These are phyloP conservation scores for Drosophila grimshawi DNA, from an alignment of 1,140 invertebrate species.

Conservation along the genomic window DNA sequence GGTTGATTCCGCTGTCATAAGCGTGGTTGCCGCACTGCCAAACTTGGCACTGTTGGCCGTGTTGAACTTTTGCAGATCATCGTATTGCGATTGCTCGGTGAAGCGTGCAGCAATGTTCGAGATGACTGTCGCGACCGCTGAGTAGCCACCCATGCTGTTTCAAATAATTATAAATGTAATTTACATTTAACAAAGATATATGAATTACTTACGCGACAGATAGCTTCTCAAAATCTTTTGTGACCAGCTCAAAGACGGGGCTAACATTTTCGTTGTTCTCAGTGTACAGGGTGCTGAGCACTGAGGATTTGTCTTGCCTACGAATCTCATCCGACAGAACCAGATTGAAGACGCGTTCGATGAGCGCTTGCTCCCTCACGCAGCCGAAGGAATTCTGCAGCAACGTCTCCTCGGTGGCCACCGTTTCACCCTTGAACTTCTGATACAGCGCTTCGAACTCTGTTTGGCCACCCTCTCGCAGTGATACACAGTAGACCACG, in stretches of 20 bases:
- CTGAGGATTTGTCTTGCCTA: slow-evolving; percentile 80
- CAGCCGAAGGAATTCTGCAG: slow-evolving; percentile 87
- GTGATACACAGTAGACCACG: slow-evolving; percentile 86
- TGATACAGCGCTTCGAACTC: slow-evolving; percentile 86
- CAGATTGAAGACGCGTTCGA: slow-evolving; percentile 74
- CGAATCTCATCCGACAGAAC: slow-evolving; percentile 80
- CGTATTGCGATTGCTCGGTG: slow-evolving; percentile 83
- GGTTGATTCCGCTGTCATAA: slow-evolving; percentile 51
- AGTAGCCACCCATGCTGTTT: slow-evolving; percentile 78
- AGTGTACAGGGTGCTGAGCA: slow-evolving; percentile 84
- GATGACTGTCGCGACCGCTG: slow-evolving; percentile 84
- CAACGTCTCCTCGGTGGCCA: slow-evolving; percentile 86
- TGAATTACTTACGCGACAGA: slow-evolving; percentile 84
- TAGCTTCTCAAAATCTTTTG: slow-evolving; percentile 75
- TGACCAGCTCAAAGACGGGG: slow-evolving; percentile 85
- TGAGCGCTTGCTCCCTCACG: slow-evolving; percentile 84
- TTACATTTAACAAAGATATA: not conserved
- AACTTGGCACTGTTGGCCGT: slow-evolving; percentile 46
- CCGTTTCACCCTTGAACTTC: slow-evolving; percentile 84
- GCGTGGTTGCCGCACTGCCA: slow-evolving; percentile 54
- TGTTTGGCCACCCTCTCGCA: slow-evolving; percentile 84
- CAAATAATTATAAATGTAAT: slow-evolving; percentile 20
- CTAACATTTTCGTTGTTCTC: slow-evolving; percentile 84
- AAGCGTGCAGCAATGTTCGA: slow-evolving; percentile 85
- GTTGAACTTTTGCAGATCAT: slow-evolving; percentile 65